These are phyloP conservation scores for Tenthredo distinguenda DNA, from an alignment of 2,888 invertebrate genomes.

Conservation along the genomic window DNA sequence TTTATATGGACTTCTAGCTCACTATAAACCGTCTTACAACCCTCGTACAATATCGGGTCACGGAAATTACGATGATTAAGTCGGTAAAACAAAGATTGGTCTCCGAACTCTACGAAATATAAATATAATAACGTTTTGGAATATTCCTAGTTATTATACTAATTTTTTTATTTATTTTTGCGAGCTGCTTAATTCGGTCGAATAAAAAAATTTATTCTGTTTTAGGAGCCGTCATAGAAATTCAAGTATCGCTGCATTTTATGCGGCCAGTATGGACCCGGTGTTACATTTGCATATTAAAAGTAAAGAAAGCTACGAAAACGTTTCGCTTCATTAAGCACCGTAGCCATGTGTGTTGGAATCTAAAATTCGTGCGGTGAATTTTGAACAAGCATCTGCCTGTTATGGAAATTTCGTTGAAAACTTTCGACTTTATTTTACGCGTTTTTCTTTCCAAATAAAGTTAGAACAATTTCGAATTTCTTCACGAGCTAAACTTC, in stretches of 20 bases:
- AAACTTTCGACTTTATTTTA: conserved; percentile 24
- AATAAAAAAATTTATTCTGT: not conserved
- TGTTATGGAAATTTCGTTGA: conserved; percentile 37
- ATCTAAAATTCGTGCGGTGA: conserved; percentile 24
- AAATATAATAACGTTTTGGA: not conserved
- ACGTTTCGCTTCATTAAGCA: conserved; percentile 25
- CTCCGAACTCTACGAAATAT: not conserved
- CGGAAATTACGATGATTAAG: conserved; percentile 39
- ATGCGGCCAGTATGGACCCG: conserved; percentile 12
- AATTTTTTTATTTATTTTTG: not conserved
- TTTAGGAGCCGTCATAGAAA: not conserved
- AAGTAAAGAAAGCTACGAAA: conserved; percentile 19
- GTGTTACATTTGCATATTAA: conserved; percentile 29
- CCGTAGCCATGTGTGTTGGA: conserved; percentile 33
- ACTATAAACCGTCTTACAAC: conserved; percentile 42
- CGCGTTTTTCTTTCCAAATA: conserved; percentile 7
- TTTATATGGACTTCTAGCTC: conserved; percentile 42
- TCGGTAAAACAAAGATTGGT: conserved; percentile 37
- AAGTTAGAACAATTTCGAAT: conserved; percentile 10
- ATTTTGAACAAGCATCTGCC: conserved; percentile 21
- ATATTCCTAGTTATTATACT: not conserved
- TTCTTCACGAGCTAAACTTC: not conserved
- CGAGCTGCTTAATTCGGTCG: not conserved
- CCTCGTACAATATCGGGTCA: conserved; percentile 24
- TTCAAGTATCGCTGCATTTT: not conserved